Evolutionary conservation across 2,888 invertebrate species (phyloP), one percentile per base, ranked within the genome.

Genomic region (Caenorhabditis sp.): DNA sequence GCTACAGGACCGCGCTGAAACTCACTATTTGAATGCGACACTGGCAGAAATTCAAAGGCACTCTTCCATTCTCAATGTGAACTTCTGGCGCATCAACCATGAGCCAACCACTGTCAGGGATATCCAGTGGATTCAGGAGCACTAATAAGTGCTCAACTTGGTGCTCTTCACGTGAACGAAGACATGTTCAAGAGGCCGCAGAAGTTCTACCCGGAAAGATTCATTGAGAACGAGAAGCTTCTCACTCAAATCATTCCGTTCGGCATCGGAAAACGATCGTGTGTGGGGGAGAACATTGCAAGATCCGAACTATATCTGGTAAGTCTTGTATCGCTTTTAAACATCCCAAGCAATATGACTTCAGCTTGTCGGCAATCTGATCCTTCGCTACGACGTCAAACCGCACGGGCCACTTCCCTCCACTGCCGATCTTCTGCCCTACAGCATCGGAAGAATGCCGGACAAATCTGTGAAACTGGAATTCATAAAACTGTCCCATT

Each of bases 21-120:
- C 78, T 1, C 78, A 63, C 15, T 74, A 70, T 15, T 45, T 78
- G 22, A 74, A 62, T 32, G 78, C 78, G 0, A 55, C 55, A 27
- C 15, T 59, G 13, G 45, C 43, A 32, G 75, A 79, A 50, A 53
- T 79, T 22, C 81, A 81, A 53, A 26, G 81, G 30, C 62, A 55
- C 17, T 77, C 77, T 1, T 77, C 74, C 0, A 73, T 81, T 26
- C 30, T 79, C 9, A 70, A 48, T 24, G 27, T 79, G 9, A 81
- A 79, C 35, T 55, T 79, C 3, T 76, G 62, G 43, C 71, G 75
- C 2, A 22, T 17, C 15, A 24, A 22, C 20, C 30, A 61, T 7
- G 55, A 59, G 5, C 11, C 20, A 5, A 68, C 68, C 9, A 37
- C 15, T 0, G 30, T 80, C 2, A 63, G 11, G 78, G 72, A 2